phyloP scores from a whole-genome alignment of 2,113 vertebrate genomes.

The Perca flavescens region DNA sequence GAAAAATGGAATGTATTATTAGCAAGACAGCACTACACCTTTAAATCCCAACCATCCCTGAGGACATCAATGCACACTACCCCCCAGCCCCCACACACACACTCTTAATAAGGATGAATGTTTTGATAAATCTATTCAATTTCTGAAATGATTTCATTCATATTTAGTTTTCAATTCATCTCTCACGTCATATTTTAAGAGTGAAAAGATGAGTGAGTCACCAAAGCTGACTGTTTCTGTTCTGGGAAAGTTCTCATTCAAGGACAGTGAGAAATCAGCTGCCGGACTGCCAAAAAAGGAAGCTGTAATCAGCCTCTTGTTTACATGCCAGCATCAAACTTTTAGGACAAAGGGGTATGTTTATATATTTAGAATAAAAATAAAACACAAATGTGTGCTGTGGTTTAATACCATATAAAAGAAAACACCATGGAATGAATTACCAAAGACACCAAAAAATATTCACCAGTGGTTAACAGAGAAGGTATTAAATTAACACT shows the following conservation, averaged over 20 bases:
- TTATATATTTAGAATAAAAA: background rate
- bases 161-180: constrained; percentile 10
- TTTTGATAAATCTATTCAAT: background rate
- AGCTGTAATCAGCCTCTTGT: constrained; percentile 15
- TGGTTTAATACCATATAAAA: background rate
- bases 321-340: constrained; percentile 6
- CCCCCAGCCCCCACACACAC: too few species aligned
- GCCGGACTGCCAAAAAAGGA: background rate
- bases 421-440: background rate
- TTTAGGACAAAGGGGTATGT: background rate
- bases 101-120: background rate
- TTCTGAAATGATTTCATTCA: background rate
- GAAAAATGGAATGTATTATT: background rate
- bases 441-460: background rate
- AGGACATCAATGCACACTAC: background rate
- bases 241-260: constrained; percentile 14
- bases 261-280: background rate
- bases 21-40: constrained; percentile 1
- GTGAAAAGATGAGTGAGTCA: background rate
- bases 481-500: background rate
- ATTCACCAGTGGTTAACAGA: background rate
- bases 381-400: background rate
- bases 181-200: constrained; percentile 7
- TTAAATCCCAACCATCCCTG: background rate
- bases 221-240: constrained; percentile 24